phyloP scores from a whole-genome alignment of 2,797 vertebrate genomes.

The Phoeniculus purpureus region DNA sequence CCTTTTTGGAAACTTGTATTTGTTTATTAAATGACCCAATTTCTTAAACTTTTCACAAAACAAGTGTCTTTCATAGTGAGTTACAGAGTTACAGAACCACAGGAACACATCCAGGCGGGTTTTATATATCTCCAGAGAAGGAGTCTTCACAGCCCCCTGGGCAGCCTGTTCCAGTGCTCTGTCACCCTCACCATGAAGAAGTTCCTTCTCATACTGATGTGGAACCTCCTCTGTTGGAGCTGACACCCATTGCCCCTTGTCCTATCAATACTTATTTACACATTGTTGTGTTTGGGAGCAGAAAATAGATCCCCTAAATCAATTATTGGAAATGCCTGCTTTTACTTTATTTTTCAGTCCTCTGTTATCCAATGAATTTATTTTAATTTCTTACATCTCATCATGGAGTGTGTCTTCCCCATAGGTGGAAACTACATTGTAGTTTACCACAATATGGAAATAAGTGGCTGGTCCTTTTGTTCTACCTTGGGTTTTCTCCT shows the following conservation, averaged over 20 bases:
- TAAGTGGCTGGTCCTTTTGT: not conserved
- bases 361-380: constrained; percentile 28
- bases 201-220: too few relatives aligned
- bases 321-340: not conserved
- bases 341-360: not conserved
- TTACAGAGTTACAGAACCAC: too few relatives aligned
- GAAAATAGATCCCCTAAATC: not conserved
- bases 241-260: too few relatives aligned
- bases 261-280: not conserved
- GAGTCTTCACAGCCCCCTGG: too few relatives aligned
- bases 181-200: too few relatives aligned
- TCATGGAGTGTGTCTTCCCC: constrained; percentile 1
- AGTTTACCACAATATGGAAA: constrained; percentile 49
- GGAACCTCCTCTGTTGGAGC: too few relatives aligned
- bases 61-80: not conserved
- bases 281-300: not conserved
- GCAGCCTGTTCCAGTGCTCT: too few relatives aligned
- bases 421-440: constrained; percentile 29
- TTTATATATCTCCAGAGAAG: too few relatives aligned
- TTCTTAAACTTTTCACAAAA: not conserved
- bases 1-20: not conserved
- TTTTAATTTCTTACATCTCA: constrained; percentile 12
- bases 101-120: too few relatives aligned
- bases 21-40: not conserved
- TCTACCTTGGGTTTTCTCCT: not conserved